Evolutionary conservation across 2,113 vertebrate genomes (phyloP).

Genomic region (Pachyramphus minor): DNA sequence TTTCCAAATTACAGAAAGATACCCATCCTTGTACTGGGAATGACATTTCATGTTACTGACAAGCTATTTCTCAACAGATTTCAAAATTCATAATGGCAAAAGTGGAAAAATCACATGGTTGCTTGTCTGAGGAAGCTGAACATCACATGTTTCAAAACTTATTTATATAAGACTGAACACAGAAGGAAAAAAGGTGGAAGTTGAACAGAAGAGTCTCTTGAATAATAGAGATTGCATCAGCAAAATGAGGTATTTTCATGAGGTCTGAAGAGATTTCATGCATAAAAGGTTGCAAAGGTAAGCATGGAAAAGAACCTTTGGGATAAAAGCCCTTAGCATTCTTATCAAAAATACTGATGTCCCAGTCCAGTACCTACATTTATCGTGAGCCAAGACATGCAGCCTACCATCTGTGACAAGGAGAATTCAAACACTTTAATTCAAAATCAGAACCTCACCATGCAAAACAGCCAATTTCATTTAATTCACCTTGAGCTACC

Average conservation of each 20-base stretch:
- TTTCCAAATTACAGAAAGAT: background rate
- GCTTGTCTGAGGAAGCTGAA: background rate
- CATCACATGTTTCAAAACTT: background rate
- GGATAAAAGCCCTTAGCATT: background rate
- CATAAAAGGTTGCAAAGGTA: background rate
- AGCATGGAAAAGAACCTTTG: background rate
- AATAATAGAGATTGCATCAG: background rate
- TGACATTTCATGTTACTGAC: background rate
- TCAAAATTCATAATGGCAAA: background rate
- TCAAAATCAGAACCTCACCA: background rate
- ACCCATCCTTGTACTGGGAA: background rate
- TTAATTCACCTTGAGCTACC: background rate
- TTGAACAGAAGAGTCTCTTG: background rate
- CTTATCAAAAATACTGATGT: background rate
- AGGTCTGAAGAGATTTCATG: background rate
- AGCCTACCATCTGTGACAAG: background rate
- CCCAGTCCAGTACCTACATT: background rate
- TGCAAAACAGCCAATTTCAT: background rate
- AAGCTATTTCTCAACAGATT: background rate
- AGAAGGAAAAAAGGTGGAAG: background rate
- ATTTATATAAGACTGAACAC: background rate
- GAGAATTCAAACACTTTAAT: background rate
- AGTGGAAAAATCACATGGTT: background rate
- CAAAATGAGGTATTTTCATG: background rate
- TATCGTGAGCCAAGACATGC: rapidly evolving